Conservation (phyloP, 2,113 vertebrate species). For the Procavia capensis region DNA sequence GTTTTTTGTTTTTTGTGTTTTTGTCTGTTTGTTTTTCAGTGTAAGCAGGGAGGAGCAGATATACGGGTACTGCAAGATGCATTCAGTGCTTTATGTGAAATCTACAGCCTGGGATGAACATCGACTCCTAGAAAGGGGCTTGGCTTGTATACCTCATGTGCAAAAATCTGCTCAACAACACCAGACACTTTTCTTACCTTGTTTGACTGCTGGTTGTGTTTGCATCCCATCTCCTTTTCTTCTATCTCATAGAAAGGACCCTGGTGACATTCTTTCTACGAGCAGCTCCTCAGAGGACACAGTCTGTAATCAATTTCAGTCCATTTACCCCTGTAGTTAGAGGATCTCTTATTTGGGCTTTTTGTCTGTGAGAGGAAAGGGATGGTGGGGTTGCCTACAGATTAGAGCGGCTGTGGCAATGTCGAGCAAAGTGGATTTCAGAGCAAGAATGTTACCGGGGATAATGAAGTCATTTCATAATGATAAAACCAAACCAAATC, state of each 20-base stretch:
- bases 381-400: neutral
- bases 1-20: too few species aligned
- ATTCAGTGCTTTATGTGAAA: neutral
- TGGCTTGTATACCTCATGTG: neutral
- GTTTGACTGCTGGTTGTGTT: neutral
- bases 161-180: neutral
- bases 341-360: neutral
- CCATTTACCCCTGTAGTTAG: neutral
- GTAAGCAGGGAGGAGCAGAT: neutral
- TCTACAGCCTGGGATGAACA: neutral
- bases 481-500: too few species aligned
- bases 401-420: neutral
- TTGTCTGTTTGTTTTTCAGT: too few species aligned
- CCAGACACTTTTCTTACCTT: neutral
- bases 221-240: neutral
- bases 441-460: conserved; percentile 11
- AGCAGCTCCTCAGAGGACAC: neutral
- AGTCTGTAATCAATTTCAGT: neutral
- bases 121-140: neutral
- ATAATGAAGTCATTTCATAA: neutral
- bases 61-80: neutral
- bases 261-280: neutral
- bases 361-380: neutral
- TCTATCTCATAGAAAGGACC: neutral
- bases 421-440: neutral